A percentile compares a stretch with the other conserved stretches of the same genome.
These are phyloP conservation scores for Rattus rattus DNA, from an alignment of 2,113 vertebrate genomes.

Conservation along the genomic window DNA sequence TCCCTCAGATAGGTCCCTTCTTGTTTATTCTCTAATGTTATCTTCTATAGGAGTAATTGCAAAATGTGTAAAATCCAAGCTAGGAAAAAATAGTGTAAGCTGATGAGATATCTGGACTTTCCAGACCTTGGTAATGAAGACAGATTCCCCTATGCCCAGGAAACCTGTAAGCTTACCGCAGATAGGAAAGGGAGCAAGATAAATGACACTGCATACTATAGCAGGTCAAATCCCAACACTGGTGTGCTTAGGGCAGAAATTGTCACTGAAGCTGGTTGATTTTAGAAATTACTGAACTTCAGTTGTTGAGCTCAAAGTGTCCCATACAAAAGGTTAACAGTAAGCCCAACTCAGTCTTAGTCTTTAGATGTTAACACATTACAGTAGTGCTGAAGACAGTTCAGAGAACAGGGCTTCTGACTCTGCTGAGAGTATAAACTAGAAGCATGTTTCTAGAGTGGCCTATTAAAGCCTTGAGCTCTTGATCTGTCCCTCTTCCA, in stretches of 20 bases:
- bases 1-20: background rate
- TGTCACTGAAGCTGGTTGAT: background rate
- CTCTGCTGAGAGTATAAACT: background rate
- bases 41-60: background rate
- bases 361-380: constrained; percentile 32
- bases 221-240: background rate
- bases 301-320: background rate
- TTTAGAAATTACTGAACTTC: background rate
- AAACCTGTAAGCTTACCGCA: background rate
- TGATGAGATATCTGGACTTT: background rate
- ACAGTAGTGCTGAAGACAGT: background rate
- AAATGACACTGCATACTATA: background rate
- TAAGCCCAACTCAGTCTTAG: constrained; percentile 17
- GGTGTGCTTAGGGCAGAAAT: background rate
- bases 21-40: background rate
- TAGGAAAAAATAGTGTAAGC: background rate
- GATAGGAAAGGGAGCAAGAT: background rate
- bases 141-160: background rate
- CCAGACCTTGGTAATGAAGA: background rate
- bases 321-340: background rate
- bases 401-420: background rate
- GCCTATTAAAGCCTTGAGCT: background rate
- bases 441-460: background rate
- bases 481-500: background rate
- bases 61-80: constrained; percentile 24